Evolutionary conservation across 2,113 vertebrate genomes (phyloP).

Genomic region (Nettapus auritus): DNA sequence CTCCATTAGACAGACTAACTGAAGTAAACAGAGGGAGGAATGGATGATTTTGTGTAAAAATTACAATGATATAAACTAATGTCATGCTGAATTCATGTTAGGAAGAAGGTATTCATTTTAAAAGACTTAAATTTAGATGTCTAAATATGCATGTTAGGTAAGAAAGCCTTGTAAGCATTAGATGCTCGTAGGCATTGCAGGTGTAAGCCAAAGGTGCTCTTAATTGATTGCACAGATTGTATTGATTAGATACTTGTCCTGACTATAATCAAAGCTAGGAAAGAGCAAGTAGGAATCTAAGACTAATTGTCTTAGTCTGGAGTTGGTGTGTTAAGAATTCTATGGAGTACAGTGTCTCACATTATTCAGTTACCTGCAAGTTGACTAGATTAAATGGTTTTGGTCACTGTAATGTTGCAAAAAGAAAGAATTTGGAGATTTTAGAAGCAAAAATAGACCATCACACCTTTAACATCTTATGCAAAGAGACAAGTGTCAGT

Average conservation of each 20-base stretch:
- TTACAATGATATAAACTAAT: background rate
- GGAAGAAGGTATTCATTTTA: background rate
- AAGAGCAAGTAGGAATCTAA: background rate
- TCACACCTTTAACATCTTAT: background rate
- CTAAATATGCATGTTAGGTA: background rate
- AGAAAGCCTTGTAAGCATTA: background rate
- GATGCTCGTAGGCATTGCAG: background rate
- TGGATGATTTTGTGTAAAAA: background rate
- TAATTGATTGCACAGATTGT: background rate
- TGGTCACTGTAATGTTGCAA: background rate
- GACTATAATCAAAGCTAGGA: background rate
- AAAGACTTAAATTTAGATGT: background rate
- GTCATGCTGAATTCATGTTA: background rate
- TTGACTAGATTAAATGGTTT: background rate
- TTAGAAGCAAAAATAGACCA: background rate
- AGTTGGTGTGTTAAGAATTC: accelerated
- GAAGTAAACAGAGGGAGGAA: background rate
- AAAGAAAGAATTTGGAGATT: background rate
- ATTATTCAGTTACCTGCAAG: background rate
- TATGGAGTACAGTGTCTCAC: background rate
- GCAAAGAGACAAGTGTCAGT: background rate
- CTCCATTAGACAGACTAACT: background rate
- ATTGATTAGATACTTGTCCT: background rate
- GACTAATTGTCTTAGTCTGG: background rate
- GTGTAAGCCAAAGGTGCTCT: background rate